Evolutionary conservation across 2,113 vertebrate genomes (phyloP).

Genomic region (Salvator merianae): DNA sequence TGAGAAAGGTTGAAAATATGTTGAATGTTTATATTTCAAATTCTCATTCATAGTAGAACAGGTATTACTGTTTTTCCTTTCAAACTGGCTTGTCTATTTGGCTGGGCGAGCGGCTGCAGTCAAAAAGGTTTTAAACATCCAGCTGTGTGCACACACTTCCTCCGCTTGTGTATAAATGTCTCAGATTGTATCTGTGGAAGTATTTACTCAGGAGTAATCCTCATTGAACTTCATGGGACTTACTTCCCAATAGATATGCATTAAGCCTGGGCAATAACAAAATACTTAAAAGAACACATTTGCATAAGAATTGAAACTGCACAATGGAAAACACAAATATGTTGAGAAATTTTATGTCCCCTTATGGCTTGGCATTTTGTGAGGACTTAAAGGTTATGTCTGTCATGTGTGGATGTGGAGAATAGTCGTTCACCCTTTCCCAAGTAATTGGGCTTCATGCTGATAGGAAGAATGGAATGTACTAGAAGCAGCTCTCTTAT

Average conservation of each 20-base stretch:
- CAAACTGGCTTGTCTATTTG: neutral
- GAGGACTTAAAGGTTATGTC: conserved; percentile 77
- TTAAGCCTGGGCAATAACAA: conserved; percentile 6
- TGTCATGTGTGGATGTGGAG: conserved; percentile 69
- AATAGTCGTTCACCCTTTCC: conserved; percentile 75
- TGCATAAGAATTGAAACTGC: conserved; percentile 46
- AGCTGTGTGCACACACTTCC: neutral
- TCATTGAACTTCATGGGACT: neutral
- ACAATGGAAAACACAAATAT: conserved; percentile 61
- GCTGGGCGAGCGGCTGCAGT: neutral
- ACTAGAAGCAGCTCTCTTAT: conserved; percentile 57
- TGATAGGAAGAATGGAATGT: conserved; percentile 74
- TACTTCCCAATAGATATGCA: conserved; percentile 8
- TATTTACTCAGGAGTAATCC: neutral
- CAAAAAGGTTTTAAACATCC: neutral
- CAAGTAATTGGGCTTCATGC: conserved; percentile 75
- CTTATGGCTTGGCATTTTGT: conserved; percentile 66
- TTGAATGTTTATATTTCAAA: neutral
- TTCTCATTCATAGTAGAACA: neutral
- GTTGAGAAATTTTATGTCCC: conserved; percentile 61
- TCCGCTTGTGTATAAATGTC: neutral
- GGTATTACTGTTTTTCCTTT: neutral
- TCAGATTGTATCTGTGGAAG: neutral
- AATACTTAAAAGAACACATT: conserved; percentile 55
- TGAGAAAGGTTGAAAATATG: neutral